Base-by-base conservation (phyloP, 2,113 vertebrate species). In the Entelurus aequoreus region DNA sequence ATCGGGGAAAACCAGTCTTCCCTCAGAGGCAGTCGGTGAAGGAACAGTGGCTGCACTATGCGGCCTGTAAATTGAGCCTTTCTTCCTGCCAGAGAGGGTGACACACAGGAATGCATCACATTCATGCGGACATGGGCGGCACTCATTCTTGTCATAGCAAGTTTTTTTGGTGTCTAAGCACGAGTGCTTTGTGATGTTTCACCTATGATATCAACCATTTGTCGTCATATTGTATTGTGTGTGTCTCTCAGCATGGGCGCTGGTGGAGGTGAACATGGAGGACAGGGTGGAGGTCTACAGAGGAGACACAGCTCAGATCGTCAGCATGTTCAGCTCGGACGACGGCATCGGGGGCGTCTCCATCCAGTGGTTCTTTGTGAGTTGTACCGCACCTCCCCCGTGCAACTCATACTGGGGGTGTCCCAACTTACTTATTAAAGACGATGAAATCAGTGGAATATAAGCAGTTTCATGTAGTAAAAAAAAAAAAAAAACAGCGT, bases 51-150 rank as follows among this genome's bases (percentile, higher is more conserved):
- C 9, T 55, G 82, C 61, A 62, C 83, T 88, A 82, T 88, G 44
- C 63, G 52, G 83, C 62, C 79, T 80, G 74, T 88, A 87, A 88
- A 88, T 84, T 81, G 85, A 77, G 80, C 64, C 85, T 87, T 88
- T 88, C 85, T 88, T 83, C 79, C 85, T 83, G 77, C 59, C 66
- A 78, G 84, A 78, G 84, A 86, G 84, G 68, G 80, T 86, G 82
- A 82, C 76, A 82, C 75, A 69, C 64, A 68, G 80, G 83, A 87
- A 88, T 86, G 83, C 79, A 48, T 72, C 76, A 77, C 82, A 86
- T 83, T 83, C 79, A 86, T 82, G 82, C 84, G 80, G 82, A 84
- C 85, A 84, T 84, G 87, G 80, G 85, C 86, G 87, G 86, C 83
- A 61, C 68, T 86, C 87, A 86, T 87, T 86, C 84, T 77, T 76